Percentiles rank a stretch among this genome's conserved stretches.
Evolutionary conservation across 2,113 vertebrate genomes (phyloP).

Genomic region (Xenotilapia longispinis): DNA sequence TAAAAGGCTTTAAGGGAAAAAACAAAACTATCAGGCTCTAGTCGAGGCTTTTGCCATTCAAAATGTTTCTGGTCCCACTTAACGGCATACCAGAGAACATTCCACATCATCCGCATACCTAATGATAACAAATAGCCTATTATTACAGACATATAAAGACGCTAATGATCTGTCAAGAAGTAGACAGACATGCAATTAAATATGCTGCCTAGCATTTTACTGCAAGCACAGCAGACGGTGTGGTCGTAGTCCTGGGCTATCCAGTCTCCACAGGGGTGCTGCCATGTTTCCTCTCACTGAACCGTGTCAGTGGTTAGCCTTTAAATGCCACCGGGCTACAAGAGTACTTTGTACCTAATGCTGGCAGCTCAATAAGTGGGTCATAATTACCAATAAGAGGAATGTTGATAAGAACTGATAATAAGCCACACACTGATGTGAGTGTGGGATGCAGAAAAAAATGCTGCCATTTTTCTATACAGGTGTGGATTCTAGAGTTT

Average conservation of each 20-base stretch:
- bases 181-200: conserved; percentile 61
- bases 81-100: conserved; percentile 41
- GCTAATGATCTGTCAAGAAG: conserved; percentile 56
- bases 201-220: conserved; percentile 46
- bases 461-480: neutral
- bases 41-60: neutral
- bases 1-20: neutral
- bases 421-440: neutral
- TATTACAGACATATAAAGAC: conserved; percentile 58
- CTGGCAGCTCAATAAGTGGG: neutral
- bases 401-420: neutral
- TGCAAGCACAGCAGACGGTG: conserved; percentile 43
- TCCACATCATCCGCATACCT: conserved; percentile 50
- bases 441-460: neutral
- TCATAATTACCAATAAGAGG: neutral
- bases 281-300: conserved; percentile 44
- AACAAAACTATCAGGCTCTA: neutral
- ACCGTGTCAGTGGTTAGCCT: conserved; percentile 28
- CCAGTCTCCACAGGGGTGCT: conserved; percentile 26
- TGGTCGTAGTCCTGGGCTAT: conserved; percentile 17
- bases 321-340: conserved; percentile 26
- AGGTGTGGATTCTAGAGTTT: neutral
- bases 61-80: conserved; percentile 26
- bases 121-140: conserved; percentile 61
- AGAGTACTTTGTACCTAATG: neutral